Percentiles rank a stretch among this genome's conserved stretches.
These are phyloP conservation scores for Nomada ruficornis DNA, from an alignment of 2,888 invertebrate species.

Conservation along the genomic window DNA sequence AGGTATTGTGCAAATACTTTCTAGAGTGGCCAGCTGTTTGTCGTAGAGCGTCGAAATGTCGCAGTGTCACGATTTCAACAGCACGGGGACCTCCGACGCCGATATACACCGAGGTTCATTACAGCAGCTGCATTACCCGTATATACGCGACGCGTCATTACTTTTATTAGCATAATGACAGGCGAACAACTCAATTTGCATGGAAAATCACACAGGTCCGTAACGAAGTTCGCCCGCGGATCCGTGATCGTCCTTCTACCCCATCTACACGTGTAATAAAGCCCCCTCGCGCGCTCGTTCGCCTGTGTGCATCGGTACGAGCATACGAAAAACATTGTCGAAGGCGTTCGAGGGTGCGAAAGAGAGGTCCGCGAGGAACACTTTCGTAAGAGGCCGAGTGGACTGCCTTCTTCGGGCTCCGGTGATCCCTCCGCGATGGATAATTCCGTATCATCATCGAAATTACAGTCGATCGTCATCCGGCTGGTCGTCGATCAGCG, in stretches of 20 bases:
- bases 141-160: conserved; percentile 75
- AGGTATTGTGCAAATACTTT: neutral
- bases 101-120: conserved; percentile 63
- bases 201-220: conserved; percentile 77
- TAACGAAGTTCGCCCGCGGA: conserved; percentile 74
- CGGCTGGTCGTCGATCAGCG: conserved; percentile 61
- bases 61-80: conserved; percentile 57
- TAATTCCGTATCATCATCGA: conserved; percentile 78
- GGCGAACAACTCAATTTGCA: conserved; percentile 81
- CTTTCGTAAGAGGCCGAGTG: conserved; percentile 5
- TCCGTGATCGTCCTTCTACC: conserved; percentile 60
- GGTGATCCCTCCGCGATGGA: conserved; percentile 65
- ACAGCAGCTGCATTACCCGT: conserved; percentile 75
- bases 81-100: conserved; percentile 62
- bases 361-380: conserved; percentile 25
- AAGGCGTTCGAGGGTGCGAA: conserved; percentile 41
- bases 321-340: conserved; percentile 58
- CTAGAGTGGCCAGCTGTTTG: conserved; percentile 28
- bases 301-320: neutral
- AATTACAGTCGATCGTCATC: conserved; percentile 75
- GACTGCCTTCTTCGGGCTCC: conserved; percentile 26
- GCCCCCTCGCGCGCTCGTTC: neutral
- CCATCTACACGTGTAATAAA: conserved; percentile 43
- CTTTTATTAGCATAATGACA: conserved; percentile 82
- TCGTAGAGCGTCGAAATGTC: conserved; percentile 40